phyloP scores from a whole-genome alignment of 2,113 vertebrate species.

The Mandrillus leucophaeus region DNA sequence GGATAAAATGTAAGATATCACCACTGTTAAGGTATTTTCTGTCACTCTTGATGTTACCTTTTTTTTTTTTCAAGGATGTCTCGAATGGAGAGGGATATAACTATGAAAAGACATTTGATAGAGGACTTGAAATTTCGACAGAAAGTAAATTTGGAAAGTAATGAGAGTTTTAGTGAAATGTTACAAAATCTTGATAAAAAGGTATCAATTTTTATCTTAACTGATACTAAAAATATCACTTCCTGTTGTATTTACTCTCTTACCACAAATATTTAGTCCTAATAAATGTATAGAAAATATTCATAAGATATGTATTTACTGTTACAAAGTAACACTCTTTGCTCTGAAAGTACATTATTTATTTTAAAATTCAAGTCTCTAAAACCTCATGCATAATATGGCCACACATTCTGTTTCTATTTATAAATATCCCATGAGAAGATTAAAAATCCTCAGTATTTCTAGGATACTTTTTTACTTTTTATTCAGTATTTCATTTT shows the following conservation, averaged over 20 bases:
- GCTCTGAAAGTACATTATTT: neutral
- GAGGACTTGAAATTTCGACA: slow-evolving; percentile 90
- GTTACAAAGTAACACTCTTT: neutral
- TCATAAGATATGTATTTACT: neutral
- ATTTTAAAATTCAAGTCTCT: slow-evolving; percentile 9
- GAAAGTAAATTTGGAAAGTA: slow-evolving; percentile 92
- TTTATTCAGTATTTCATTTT: slow-evolving; percentile 34
- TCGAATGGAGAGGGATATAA: slow-evolving; percentile 89
- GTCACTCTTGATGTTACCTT: slow-evolving; percentile 9
- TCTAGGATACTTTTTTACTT: neutral
- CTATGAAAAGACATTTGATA: slow-evolving; percentile 94
- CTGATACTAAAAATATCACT: neutral
- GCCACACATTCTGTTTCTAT: neutral
- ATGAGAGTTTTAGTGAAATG: slow-evolving; percentile 86
- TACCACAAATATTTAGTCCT: slow-evolving; percentile 13
- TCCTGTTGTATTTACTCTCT: neutral
- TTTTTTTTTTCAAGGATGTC: slow-evolving; percentile 84
- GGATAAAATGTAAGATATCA: slow-evolving; percentile 33
- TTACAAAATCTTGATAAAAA: slow-evolving; percentile 92
- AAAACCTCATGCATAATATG: neutral
- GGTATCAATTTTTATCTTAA: slow-evolving; percentile 80
- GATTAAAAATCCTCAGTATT: slow-evolving; percentile 27
- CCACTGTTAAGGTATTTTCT: slow-evolving; percentile 53
- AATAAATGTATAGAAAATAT: slow-evolving; percentile 1
- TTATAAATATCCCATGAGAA: neutral